Percentiles rank a stretch among this genome's conserved stretches.
Conservation (phyloP, 2,888 invertebrate species). For the Chorisops tibialis region DNA sequence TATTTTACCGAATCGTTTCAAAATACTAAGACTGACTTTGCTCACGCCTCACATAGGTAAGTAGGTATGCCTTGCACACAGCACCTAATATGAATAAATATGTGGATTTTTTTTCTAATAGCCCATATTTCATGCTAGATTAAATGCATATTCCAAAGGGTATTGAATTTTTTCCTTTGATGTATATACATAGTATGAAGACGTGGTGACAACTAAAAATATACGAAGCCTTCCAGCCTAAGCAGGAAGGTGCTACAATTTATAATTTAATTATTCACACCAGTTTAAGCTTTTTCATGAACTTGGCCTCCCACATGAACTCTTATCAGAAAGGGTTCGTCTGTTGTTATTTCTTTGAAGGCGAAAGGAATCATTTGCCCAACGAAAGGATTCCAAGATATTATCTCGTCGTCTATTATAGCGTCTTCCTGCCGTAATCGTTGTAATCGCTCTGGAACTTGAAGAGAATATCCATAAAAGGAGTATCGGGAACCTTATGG, state of each 20-base stretch:
- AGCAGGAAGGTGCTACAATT: conserved; percentile 27
- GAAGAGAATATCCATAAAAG: background rate
- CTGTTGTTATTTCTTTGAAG: conserved; percentile 12
- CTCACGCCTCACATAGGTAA: no score
- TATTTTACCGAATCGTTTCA: no score
- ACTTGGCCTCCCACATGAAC: conserved; percentile 20
- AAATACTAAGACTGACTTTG: no score
- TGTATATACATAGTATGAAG: conserved; percentile 22
- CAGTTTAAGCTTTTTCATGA: conserved; percentile 24
- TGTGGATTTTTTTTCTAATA: conserved; percentile 7
- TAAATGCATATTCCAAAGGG: conserved; percentile 28
- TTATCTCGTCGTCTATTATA: background rate
- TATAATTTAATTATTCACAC: conserved; percentile 33
- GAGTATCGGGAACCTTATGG: background rate
- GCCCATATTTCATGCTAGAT: conserved; percentile 31
- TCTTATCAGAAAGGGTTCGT: conserved; percentile 13
- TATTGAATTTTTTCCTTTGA: conserved; percentile 27
- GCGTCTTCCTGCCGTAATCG: background rate
- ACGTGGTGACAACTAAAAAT: conserved; percentile 27
- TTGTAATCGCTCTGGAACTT: background rate
- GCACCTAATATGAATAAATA: no score
- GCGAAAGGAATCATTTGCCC: background rate
- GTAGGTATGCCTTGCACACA: no score
- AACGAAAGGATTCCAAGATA: conserved; percentile 1
- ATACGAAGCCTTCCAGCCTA: conserved; percentile 11